Percentiles rank a stretch among this genome's conserved stretches.
Conservation (phyloP, 1,140 invertebrate species). For the Pissodes strobi region DNA sequence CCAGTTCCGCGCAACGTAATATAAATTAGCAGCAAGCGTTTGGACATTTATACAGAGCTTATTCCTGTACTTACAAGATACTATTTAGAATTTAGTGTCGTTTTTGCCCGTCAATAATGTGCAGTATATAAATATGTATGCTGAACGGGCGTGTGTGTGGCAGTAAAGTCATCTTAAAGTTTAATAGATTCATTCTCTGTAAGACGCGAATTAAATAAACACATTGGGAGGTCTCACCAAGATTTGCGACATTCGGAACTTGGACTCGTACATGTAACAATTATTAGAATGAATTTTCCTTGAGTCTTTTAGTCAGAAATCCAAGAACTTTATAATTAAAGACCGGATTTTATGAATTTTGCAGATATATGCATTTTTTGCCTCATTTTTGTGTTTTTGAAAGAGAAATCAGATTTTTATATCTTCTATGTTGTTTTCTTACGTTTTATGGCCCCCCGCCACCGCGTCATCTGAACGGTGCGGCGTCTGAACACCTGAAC, state of each 20-base stretch:
- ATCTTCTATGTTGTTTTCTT: too few relatives aligned
- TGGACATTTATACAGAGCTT: constrained; percentile 14
- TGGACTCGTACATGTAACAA: too few relatives aligned
- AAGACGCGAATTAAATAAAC: constrained; percentile 19
- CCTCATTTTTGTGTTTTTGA: too few relatives aligned
- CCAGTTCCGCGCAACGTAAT: constrained; percentile 5
- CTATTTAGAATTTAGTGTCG: constrained; percentile 22
- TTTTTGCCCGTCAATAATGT: constrained; percentile 22
- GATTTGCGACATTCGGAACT: constrained; percentile 4
- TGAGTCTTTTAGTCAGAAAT: too few relatives aligned
- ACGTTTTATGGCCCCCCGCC: too few relatives aligned
- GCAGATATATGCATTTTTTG: too few relatives aligned
- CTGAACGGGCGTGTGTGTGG: constrained; percentile 20
- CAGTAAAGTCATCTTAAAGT: constrained; percentile 27
- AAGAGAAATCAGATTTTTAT: too few relatives aligned
- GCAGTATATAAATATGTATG: constrained; percentile 27
- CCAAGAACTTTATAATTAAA: too few relatives aligned
- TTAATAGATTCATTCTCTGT: constrained; percentile 27
- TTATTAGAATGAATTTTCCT: too few relatives aligned
- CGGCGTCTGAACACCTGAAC: too few relatives aligned
- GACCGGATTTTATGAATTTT: too few relatives aligned
- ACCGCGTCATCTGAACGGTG: too few relatives aligned
- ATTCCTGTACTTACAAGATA: constrained; percentile 23
- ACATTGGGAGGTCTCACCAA: constrained; percentile 10
- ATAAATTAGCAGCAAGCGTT: constrained; percentile 27